phyloP scores from a whole-genome alignment of 2,797 vertebrate species.

The Pyrocephalus nanus region DNA sequence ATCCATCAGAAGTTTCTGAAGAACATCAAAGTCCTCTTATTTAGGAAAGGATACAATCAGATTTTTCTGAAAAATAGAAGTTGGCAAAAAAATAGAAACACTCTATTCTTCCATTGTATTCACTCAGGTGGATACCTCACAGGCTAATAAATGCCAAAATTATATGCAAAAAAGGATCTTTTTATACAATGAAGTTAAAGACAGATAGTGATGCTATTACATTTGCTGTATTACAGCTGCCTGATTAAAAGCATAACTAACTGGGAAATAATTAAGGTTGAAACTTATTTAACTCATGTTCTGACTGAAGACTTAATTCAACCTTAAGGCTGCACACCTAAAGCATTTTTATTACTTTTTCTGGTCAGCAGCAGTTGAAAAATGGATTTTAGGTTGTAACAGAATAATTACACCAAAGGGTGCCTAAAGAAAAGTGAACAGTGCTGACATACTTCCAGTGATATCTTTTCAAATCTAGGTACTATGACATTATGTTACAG shows the following conservation, averaged over 20 bases:
- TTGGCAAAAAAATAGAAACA: constrained; percentile 66
- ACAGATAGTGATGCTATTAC: not conserved
- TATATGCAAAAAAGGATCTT: constrained; percentile 9
- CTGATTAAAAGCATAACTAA: not conserved
- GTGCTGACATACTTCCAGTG: not conserved
- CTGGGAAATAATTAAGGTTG: not conserved
- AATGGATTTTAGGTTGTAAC: not conserved
- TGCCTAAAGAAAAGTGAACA: not conserved
- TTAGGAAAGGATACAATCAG: constrained; percentile 71
- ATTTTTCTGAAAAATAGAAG: constrained; percentile 72
- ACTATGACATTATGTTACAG: not conserved
- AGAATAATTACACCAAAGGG: not conserved
- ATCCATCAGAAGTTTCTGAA: constrained; percentile 71
- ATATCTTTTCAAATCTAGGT: not conserved
- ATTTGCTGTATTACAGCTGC: not conserved
- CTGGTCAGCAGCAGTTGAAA: not conserved
- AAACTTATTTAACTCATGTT: not conserved
- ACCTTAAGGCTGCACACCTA: not conserved
- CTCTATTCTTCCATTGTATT: constrained; percentile 57
- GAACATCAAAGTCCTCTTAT: constrained; percentile 70
- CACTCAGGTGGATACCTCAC: constrained; percentile 50
- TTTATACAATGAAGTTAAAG: constrained; percentile 12
- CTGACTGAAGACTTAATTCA: not conserved
- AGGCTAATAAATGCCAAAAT: constrained; percentile 36
- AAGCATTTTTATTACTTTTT: not conserved